A percentile compares a stretch with the other conserved stretches of the same genome.
Conservation (phyloP, 1,140 invertebrate genomes). For the Trichogramma pretiosum region DNA sequence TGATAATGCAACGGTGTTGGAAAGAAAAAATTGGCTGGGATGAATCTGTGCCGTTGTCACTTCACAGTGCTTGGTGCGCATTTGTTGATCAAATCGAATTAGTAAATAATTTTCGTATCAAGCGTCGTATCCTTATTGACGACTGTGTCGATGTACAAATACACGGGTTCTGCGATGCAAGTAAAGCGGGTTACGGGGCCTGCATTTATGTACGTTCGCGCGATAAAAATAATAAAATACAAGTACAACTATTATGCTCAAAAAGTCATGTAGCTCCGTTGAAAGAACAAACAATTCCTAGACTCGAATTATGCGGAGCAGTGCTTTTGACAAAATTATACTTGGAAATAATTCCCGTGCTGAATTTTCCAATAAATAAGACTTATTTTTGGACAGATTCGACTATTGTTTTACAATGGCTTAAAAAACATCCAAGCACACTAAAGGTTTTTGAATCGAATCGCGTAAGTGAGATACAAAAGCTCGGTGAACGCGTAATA, state of each 20-base stretch:
- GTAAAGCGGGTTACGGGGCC: slow-evolving; percentile 26
- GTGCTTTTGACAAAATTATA: slow-evolving; percentile 23
- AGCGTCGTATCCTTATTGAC: not conserved
- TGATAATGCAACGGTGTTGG: slow-evolving; percentile 22
- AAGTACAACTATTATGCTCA: slow-evolving; percentile 26
- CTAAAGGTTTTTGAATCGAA: slow-evolving; percentile 38
- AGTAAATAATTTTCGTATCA: slow-evolving; percentile 5
- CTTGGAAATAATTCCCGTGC: slow-evolving; percentile 6
- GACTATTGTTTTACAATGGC: slow-evolving; percentile 35
- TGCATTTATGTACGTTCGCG: slow-evolving; percentile 25
- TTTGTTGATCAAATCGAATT: slow-evolving; percentile 13
- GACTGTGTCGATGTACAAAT: slow-evolving; percentile 15
- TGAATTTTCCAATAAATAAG: not conserved
- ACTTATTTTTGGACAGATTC: slow-evolving; percentile 34
- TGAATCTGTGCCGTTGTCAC: slow-evolving; percentile 1
- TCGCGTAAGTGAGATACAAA: slow-evolving; percentile 30
- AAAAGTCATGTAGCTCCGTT: slow-evolving; percentile 38
- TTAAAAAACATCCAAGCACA: slow-evolving; percentile 25
- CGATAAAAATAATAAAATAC: slow-evolving; percentile 13
- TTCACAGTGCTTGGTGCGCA: slow-evolving; percentile 3
- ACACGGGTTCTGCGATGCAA: slow-evolving; percentile 31
- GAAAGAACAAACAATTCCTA: slow-evolving; percentile 29
- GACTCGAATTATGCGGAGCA: slow-evolving; percentile 33
- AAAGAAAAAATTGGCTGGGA: slow-evolving; percentile 16
- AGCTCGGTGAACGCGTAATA: slow-evolving; percentile 9